Percentiles rank a stretch among this genome's conserved stretches.
Conservation (phyloP, 1,140 invertebrate genomes). For the Chrysopa pallens region DNA sequence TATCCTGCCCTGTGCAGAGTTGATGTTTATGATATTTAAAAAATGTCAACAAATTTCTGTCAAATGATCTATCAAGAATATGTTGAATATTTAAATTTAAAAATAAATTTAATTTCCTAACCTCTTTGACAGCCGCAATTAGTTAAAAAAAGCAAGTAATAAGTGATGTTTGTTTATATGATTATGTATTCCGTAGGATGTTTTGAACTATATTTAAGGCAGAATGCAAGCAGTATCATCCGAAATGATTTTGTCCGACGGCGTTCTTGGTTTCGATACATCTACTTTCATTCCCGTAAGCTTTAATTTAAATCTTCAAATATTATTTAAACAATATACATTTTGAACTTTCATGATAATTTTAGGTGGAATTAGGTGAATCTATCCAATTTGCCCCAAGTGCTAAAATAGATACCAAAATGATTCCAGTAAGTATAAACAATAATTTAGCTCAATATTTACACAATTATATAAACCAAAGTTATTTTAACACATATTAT, state of each 20-base stretch:
- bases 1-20: neutral
- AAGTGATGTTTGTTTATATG: neutral
- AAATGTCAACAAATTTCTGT: constrained; percentile 6
- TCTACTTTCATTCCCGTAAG: constrained; percentile 12
- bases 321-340: constrained; percentile 2
- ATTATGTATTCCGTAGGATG: constrained; percentile 10
- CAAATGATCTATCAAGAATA: too few relatives aligned
- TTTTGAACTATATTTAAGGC: neutral
- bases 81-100: constrained; percentile 2
- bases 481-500: too few relatives aligned
- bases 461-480: too few relatives aligned
- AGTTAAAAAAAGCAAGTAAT: constrained; percentile 3
- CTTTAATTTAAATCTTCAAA: constrained; percentile 2
- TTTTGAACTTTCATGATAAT: neutral
- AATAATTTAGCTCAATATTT: too few relatives aligned
- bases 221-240: constrained; percentile 1
- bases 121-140: constrained; percentile 1
- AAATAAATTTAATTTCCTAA: constrained; percentile 6
- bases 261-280: constrained; percentile 8
- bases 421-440: neutral
- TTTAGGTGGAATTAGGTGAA: neutral
- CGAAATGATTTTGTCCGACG: neutral
- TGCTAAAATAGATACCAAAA: neutral
- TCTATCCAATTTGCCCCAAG: neutral
- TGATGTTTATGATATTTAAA: neutral